Base-by-base conservation (phyloP, 2,888 invertebrate genomes). In the Euclidia mi region DNA sequence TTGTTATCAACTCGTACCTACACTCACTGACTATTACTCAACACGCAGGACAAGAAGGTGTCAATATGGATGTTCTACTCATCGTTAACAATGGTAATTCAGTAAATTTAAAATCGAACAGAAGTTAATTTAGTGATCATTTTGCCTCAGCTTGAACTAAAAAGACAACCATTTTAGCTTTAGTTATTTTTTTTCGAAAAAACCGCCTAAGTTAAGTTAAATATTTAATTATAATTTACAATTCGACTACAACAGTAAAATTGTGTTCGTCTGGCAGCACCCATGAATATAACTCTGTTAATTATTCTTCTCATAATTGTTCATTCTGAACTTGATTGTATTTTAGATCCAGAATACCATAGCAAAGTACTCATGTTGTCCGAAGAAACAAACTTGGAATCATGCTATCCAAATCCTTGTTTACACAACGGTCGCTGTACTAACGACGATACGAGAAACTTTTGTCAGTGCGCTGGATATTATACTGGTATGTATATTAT, bases 341-440 rank as follows among this genome's bases (percentile, higher is more conserved):
- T 84, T 91, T 42, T 85, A 94, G 97, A 97, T 87, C 93, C 95
- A 9, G 95, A 95, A 60, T 96, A 96, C 84, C 96, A 95, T 82
- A 94, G 89, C 65, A 97, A 97, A 87, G 87, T 97, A 51, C 87
- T 96, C 47, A 91, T 95, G 42, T 93, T 95, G 17, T 87, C 94
- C 0, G 95, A 96, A 37, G 96, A 95, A 48, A 93, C 93, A 18
- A 94, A 85, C 56, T 88, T 96, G 40, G 97, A 97, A 78, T 95
- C 96, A 0, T 97, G 97, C 82, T 92, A 94, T 44, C 97, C 97
- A 0, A 96, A 97, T 87, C 97, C 97, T 0, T 98, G 97, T 76
- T 89, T 95, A 59, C 96, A 97, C 81, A 96, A 95, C 9, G 97
- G 97, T 0, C 95, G 95, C 74, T 97, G 97, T 81, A 89, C 96